These are phyloP conservation scores for Loripinus fragilis DNA, from an alignment of 2,888 invertebrate genomes.

Conservation along the genomic window DNA sequence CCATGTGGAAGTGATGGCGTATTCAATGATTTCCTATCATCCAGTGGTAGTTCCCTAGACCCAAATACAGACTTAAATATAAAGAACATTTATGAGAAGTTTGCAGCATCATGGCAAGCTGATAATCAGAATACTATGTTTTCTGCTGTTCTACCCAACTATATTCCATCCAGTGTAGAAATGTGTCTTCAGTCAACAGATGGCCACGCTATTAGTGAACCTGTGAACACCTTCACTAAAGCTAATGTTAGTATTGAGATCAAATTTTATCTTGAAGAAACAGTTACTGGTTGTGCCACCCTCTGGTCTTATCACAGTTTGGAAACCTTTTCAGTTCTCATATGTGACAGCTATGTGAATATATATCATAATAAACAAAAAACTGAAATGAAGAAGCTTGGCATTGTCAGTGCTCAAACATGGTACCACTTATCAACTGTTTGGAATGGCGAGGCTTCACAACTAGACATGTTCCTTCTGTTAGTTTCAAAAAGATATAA, in stretches of 20 bases:
- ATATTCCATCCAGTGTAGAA: constrained; percentile 43
- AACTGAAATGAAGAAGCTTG: constrained; percentile 38
- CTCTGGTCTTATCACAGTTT: constrained; percentile 63
- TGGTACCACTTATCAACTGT: constrained; percentile 72
- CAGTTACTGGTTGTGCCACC: constrained; percentile 57
- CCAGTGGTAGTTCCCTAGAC: constrained; percentile 19
- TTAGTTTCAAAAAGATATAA: constrained; percentile 38
- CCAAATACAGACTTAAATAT: constrained; percentile 40
- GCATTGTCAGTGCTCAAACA: constrained; percentile 36
- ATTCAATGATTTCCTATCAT: constrained; percentile 45
- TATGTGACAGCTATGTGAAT: constrained; percentile 51
- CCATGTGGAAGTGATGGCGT: constrained; percentile 57
- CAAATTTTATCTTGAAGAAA: constrained; percentile 57
- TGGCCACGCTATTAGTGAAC: constrained; percentile 47
- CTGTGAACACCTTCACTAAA: constrained; percentile 56
- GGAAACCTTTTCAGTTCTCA: constrained; percentile 40
- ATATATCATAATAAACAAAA: constrained; percentile 35
- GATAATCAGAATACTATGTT: constrained; percentile 31
- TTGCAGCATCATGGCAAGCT: constrained; percentile 61
- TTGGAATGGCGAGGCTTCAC: constrained; percentile 49
- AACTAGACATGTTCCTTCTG: constrained; percentile 53
- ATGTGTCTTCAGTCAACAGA: constrained; percentile 54
- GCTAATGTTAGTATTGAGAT: constrained; percentile 66
- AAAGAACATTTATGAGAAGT: constrained; percentile 52
- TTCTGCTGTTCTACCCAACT: constrained; percentile 35